phyloP scores from a whole-genome alignment of 2,888 invertebrate species.

The Teleogryllus oceanicus region DNA sequence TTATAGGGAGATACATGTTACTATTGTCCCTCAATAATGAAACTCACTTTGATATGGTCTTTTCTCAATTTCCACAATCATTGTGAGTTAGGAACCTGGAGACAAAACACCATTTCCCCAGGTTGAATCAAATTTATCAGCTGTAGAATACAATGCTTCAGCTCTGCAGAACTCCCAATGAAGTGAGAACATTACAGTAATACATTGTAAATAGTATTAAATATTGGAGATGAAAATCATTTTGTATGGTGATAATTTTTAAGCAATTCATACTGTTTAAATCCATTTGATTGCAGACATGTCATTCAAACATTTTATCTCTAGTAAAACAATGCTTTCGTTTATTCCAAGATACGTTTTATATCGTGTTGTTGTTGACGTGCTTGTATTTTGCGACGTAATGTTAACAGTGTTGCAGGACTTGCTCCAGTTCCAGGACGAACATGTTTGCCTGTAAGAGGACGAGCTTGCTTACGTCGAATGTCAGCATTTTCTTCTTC shows the following conservation, averaged over 20 bases:
- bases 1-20: no score
- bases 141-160: neutral
- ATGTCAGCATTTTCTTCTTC: constrained; percentile 30
- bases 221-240: no score
- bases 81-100: no score
- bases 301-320: no score
- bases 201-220: no score
- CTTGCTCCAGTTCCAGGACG: constrained; percentile 49
- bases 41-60: no score
- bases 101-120: no score
- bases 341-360: constrained; percentile 21
- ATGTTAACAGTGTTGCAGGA: constrained; percentile 46
- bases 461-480: constrained; percentile 39
- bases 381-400: constrained; percentile 48
- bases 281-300: no score
- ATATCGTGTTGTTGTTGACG: constrained; percentile 41
- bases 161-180: neutral
- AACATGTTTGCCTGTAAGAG: constrained; percentile 49
- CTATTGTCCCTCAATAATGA: no score
- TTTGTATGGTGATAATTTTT: constrained; percentile 19
- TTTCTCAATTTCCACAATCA: no score
- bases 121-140: neutral
- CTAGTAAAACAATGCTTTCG: neutral
- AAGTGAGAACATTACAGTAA: neutral
- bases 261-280: neutral